A percentile compares a stretch with the other conserved stretches of the same genome.
Evolutionary conservation across 2,113 vertebrate species (phyloP).

Genomic region (Sapayoa aenigma): DNA sequence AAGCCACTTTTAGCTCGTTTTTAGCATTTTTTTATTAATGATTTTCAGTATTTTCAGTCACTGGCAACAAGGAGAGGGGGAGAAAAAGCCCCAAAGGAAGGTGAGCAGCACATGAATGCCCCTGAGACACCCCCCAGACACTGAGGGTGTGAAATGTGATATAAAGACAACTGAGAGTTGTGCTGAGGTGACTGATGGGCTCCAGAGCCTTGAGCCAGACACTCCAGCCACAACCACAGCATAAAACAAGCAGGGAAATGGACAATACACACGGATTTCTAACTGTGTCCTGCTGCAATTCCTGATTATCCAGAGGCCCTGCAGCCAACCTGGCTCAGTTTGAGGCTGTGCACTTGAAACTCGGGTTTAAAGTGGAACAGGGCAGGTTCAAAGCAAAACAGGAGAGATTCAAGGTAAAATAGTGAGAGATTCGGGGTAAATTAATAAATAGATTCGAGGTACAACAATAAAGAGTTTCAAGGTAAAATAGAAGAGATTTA

Average conservation of each 20-base stretch:
- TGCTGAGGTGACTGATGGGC: background rate
- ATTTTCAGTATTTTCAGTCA: background rate
- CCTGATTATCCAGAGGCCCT: background rate
- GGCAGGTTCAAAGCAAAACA: too few species aligned
- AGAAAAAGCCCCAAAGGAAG: background rate
- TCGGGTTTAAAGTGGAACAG: background rate
- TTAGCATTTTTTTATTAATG: background rate
- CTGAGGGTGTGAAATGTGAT: background rate
- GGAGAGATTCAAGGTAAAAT: too few species aligned
- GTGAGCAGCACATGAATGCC: background rate
- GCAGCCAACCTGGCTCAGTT: background rate
- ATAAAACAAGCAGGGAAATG: background rate
- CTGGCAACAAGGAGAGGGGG: background rate
- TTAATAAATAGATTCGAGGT: too few species aligned
- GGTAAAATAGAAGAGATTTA: too few species aligned
- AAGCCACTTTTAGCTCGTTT: background rate
- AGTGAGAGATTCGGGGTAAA: too few species aligned
- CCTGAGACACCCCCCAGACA: background rate
- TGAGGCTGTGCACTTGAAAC: background rate
- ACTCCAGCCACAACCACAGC: too few species aligned
- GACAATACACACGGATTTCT: accelerated
- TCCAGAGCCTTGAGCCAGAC: background rate
- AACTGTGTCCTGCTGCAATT: background rate
- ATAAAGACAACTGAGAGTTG: background rate
- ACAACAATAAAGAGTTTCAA: too few species aligned